A percentile compares a stretch with the other conserved stretches of the same genome.
Conservation (phyloP, 2,113 vertebrate species). For the Gila orcuttii region DNA sequence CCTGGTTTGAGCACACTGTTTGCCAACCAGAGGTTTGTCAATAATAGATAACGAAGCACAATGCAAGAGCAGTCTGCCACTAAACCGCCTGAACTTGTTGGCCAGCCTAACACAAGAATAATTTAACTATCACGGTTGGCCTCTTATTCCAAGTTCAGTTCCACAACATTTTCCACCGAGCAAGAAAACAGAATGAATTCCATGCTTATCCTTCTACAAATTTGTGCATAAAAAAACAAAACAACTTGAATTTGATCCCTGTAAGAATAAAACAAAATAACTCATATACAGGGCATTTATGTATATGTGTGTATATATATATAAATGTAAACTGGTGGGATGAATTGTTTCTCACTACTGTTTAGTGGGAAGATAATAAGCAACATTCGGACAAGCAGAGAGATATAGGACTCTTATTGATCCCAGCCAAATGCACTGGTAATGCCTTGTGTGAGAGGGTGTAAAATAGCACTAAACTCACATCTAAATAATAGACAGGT, state of each 20-base stretch:
- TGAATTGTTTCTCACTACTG: slow-evolving; percentile 49
- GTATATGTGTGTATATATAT: background rate
- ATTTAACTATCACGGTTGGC: slow-evolving; percentile 60
- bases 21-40: slow-evolving; percentile 47
- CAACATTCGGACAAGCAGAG: slow-evolving; percentile 62
- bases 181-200: background rate
- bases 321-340: slow-evolving; percentile 45
- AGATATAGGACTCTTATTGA: slow-evolving; percentile 73
- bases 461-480: slow-evolving; percentile 69
- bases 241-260: background rate
- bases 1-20: slow-evolving; percentile 34
- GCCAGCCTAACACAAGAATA: slow-evolving; percentile 65
- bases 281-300: background rate
- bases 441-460: slow-evolving; percentile 66
- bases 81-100: slow-evolving; percentile 65
- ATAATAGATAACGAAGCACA: slow-evolving; percentile 45
- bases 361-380: slow-evolving; percentile 68
- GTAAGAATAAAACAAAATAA: background rate
- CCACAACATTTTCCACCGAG: slow-evolving; percentile 22
- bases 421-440: slow-evolving; percentile 71
- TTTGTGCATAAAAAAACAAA: background rate
- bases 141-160: slow-evolving; percentile 22
- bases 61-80: slow-evolving; percentile 29
- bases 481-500: slow-evolving; percentile 71
- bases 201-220: slow-evolving; percentile 1